Evolutionary conservation across 2,888 invertebrate species (phyloP).

Genomic region (Mesorhabditis sp.): DNA sequence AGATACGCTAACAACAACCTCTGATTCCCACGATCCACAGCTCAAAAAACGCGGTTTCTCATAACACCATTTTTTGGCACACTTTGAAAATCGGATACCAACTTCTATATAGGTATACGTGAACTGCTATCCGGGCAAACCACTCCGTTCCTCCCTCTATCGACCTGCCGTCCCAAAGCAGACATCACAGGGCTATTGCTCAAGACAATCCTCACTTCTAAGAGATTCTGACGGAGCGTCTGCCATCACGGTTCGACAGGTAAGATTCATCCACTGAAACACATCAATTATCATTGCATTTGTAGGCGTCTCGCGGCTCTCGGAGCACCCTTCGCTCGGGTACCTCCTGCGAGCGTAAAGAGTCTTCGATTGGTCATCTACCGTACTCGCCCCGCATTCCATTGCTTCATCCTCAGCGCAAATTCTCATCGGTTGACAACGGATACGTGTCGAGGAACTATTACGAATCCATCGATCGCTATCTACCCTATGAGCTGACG

Average conservation of each 20-base stretch:
- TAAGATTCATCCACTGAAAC: too few relatives aligned
- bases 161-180: neutral
- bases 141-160: neutral
- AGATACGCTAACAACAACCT: too few relatives aligned
- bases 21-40: too few relatives aligned
- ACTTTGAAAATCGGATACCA: too few relatives aligned
- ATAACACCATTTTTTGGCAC: too few relatives aligned
- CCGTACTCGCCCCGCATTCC: neutral
- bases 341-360: neutral
- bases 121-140: neutral
- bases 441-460: neutral
- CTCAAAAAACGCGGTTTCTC: too few relatives aligned
- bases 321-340: neutral
- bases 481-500: conserved; percentile 4
- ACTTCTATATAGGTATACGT: neutral
- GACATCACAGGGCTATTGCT: neutral
- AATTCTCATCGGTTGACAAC: conserved; percentile 6
- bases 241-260: neutral
- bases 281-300: neutral
- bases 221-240: neutral
- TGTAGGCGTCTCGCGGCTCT: neutral
- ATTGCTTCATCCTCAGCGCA: neutral
- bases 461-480: neutral
- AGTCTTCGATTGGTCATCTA: neutral
- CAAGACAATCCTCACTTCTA: neutral